Base-by-base conservation (phyloP, 2,113 vertebrate genomes). In the Galbula dea region DNA sequence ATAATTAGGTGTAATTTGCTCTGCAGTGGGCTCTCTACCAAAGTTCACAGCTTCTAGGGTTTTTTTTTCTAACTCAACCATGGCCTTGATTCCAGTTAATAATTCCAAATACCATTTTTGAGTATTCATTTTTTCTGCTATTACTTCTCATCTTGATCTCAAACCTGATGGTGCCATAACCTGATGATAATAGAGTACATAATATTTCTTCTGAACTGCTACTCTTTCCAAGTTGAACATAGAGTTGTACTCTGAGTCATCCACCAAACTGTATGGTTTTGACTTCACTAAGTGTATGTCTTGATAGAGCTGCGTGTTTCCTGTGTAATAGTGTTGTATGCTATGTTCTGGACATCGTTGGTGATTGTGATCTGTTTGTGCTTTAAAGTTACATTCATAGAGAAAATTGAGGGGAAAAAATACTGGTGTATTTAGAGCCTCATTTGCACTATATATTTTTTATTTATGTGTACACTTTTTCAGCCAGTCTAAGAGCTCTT, bases 381-480 rank as follows among this genome's bases (percentile, higher is more conserved):
- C 49, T 92, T 83, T 54, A n/a, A 86, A 88, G 27, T 52, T 86
- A 46, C 22, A 45, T 18, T 59, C 4, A 14, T 0, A 19, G 30
- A 52, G 39, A 57, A 84, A 77, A 45, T 12, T 3, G 36, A 34
- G 41, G 41, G n/a, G 36, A 36, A 75, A 54, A 67, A 45, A 3
- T 8, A 27, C 15, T 26, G 11, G 2, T n/a, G 20, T 71, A 30
- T 51, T 58, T 63, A 4, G 4, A 86, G 20, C 15, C 34, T 89
- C 5, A 32, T 62, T 57, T 84, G 17, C 9, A 9, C 9, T 45
- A 18, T 83, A 1, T 32, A 4, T 45, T 54, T 68, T 83, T 59
- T 45, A 23, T 6, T 46, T 59, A 6, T 0, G 0, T 27, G 2
- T 57, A 3, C 2, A 2, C 39, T 72, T 79, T 83, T 48, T 36